These are phyloP conservation scores for Metopolophium dirhodum DNA, from an alignment of 1,140 invertebrate genomes.

Conservation along the genomic window DNA sequence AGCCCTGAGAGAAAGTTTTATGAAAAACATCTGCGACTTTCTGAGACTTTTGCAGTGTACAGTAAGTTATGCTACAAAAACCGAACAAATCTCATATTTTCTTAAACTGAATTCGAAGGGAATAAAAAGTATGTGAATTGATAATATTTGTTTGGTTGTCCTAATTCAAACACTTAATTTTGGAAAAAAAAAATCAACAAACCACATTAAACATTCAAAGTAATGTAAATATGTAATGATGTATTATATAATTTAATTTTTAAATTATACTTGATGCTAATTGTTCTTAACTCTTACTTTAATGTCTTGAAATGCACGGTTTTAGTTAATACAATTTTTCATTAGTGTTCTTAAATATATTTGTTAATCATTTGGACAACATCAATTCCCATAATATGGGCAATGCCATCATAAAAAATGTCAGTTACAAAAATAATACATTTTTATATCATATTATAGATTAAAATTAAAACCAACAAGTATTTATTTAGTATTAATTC, in stretches of 20 bases:
- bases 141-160: not conserved
- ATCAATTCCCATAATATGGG: not conserved
- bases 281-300: no score
- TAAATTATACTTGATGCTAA: no score
- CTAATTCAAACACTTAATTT: not conserved
- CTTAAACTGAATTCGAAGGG: not conserved
- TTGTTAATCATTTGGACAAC: not conserved
- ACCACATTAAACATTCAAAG: not conserved
- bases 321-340: no score
- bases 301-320: no score
- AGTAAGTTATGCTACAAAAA: not conserved
- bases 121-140: not conserved
- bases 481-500: no score
- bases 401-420: not conserved
- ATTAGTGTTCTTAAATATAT: not conserved
- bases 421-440: not conserved
- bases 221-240: no score
- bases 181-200: not conserved
- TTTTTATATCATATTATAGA: not conserved
- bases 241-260: no score
- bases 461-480: not conserved
- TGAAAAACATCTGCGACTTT: not conserved
- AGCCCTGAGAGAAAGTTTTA: not conserved
- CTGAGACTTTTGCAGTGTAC: not conserved
- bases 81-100: not conserved